Conservation (phyloP, 92 coral and sea anemone species). For the Paragorgia papillata region DNA sequence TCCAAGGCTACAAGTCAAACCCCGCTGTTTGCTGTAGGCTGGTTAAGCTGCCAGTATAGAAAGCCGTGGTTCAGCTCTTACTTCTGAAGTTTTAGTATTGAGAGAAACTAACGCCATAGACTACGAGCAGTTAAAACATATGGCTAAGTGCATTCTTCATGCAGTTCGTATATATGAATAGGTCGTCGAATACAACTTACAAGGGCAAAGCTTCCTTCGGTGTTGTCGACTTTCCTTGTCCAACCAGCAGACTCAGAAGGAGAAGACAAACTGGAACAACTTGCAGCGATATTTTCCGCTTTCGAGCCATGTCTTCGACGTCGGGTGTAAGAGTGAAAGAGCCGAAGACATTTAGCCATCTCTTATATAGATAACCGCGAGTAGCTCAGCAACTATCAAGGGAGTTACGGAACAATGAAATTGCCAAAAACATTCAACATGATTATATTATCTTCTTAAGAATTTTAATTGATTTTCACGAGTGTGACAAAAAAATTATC, state of each 20-base stretch:
- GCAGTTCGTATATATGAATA: background rate
- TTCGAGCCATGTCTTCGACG: slow-evolving; percentile 1
- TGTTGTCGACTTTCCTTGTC: slow-evolving; percentile 2
- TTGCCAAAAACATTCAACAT: too few species aligned
- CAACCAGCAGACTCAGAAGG: slow-evolving; percentile 7
- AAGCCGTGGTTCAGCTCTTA: too few species aligned
- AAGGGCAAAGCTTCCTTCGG: background rate
- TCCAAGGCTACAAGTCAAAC: too few species aligned
- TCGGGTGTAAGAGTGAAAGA: background rate
- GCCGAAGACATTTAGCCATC: background rate
- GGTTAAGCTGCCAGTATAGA: background rate
- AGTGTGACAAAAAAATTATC: too few species aligned
- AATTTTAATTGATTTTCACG: too few species aligned
- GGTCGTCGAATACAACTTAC: background rate
- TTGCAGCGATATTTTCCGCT: background rate
- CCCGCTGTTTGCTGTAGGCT: too few species aligned
- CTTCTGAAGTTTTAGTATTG: too few species aligned
- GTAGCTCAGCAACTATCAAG: background rate
- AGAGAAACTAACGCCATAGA: too few species aligned
- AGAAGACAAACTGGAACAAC: background rate
- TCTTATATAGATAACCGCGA: background rate
- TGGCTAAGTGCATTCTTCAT: too few species aligned
- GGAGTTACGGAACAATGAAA: background rate
- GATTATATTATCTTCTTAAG: too few species aligned
- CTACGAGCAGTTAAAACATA: too few species aligned